Conservation (phyloP, 2,113 vertebrate genomes). For the Oreocharis arfaki region DNA sequence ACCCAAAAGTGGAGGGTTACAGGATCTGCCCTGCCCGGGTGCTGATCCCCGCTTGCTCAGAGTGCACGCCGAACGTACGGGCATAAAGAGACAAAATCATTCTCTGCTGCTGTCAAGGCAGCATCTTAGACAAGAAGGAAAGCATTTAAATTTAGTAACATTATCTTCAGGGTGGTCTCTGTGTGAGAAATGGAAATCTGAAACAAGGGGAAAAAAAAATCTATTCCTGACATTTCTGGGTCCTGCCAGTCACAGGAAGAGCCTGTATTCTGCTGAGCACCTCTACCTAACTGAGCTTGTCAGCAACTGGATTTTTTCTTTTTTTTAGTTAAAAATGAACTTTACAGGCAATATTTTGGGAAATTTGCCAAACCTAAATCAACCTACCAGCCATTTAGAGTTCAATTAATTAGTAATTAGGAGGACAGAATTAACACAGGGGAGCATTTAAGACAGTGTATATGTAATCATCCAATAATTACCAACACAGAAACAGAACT, state of each 20-base stretch:
- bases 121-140: not conserved
- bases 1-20: not conserved
- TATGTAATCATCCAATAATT: slow-evolving; percentile 29
- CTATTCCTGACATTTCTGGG: not conserved
- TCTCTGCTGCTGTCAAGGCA: not conserved
- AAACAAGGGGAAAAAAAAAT: not conserved
- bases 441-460: not conserved
- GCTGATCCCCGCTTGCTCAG: not conserved
- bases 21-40: fast-evolving
- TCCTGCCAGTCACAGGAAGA: not conserved
- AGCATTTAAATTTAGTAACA: not conserved
- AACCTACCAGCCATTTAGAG: not conserved
- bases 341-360: not conserved
- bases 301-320: not conserved
- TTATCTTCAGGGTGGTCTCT: not conserved
- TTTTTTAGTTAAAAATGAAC: not conserved
- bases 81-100: not conserved
- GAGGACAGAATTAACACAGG: slow-evolving; percentile 10
- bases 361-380: not conserved
- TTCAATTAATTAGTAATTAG: slow-evolving; percentile 40
- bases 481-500: not conserved
- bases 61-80: not conserved
- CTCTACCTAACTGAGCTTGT: not conserved
- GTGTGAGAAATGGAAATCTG: not conserved
- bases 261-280: not conserved